These are phyloP conservation scores for Diabrotica virgifera DNA, from an alignment of 1,140 invertebrate species.

Conservation along the genomic window DNA sequence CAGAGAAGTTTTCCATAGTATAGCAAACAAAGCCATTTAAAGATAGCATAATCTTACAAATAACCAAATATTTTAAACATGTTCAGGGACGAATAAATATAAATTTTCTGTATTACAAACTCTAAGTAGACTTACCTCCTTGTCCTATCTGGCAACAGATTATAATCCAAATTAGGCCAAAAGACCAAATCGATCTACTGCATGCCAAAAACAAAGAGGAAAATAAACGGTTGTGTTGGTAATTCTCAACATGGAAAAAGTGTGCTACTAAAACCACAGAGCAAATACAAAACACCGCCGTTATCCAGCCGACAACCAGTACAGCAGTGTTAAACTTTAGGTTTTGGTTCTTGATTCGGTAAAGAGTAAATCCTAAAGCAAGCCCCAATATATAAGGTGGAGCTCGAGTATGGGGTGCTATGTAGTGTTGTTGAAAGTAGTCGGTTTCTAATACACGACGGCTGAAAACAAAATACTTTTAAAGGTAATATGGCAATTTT, in stretches of 20 bases:
- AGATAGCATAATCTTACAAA: neutral
- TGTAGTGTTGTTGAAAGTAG: slow-evolving; percentile 33
- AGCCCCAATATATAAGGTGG: slow-evolving; percentile 34
- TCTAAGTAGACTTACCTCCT: slow-evolving; percentile 35
- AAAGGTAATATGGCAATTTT: no score
- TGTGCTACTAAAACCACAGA: slow-evolving; percentile 25
- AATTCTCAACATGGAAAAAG: slow-evolving; percentile 31
- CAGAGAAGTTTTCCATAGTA: no score
- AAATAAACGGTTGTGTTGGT: slow-evolving; percentile 30
- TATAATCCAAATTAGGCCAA: slow-evolving; percentile 38
- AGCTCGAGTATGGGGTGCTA: slow-evolving; percentile 28
- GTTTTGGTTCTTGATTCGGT: slow-evolving; percentile 31
- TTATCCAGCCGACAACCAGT: slow-evolving; percentile 29
- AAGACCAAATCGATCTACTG: slow-evolving; percentile 33
- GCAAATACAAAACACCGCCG: slow-evolving; percentile 25
- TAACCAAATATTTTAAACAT: neutral
- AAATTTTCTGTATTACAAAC: no score
- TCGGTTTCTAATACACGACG: slow-evolving; percentile 9
- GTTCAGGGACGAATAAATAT: neutral
- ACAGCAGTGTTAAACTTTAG: slow-evolving; percentile 22
- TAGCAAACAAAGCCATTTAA: neutral
- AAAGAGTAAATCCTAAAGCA: slow-evolving; percentile 30
- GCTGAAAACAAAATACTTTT: neutral
- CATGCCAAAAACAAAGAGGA: slow-evolving; percentile 31
- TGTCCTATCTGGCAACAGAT: slow-evolving; percentile 38